A percentile compares a stretch with the other conserved stretches of the same genome.
Evolutionary conservation across 2,888 invertebrate species (phyloP).

Genomic region (Eilema depressum): DNA sequence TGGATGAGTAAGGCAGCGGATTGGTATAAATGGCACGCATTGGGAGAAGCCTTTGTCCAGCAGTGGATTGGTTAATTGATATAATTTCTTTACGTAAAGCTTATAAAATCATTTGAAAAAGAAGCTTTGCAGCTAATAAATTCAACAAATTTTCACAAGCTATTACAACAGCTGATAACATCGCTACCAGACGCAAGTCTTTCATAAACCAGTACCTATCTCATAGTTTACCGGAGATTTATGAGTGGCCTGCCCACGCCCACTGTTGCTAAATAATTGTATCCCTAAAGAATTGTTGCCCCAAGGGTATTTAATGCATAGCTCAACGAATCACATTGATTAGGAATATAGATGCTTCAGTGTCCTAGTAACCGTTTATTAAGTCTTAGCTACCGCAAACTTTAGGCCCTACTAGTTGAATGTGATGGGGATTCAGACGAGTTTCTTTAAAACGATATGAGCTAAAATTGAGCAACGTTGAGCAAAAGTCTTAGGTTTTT

Average conservation of each 20-base stretch:
- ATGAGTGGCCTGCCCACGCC: slow-evolving; percentile 50
- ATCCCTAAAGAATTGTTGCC: slow-evolving; percentile 52
- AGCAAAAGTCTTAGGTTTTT: too few species aligned
- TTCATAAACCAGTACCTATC: slow-evolving; percentile 36
- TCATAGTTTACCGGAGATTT: slow-evolving; percentile 54
- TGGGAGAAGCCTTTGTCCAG: too few species aligned
- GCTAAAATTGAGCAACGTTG: too few species aligned
- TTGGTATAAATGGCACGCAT: too few species aligned
- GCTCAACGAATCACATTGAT: slow-evolving; percentile 64
- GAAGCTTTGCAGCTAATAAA: neutral
- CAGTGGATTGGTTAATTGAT: too few species aligned
- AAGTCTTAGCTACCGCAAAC: slow-evolving; percentile 52
- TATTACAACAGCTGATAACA: slow-evolving; percentile 22
- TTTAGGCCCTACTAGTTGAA: slow-evolving; percentile 46
- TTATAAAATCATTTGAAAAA: neutral
- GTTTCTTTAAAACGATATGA: neutral
- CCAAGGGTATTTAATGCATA: slow-evolving; percentile 54
- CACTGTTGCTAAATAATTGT: slow-evolving; percentile 56
- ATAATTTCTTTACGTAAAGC: too few species aligned
- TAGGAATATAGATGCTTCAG: slow-evolving; percentile 61
- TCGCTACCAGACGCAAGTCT: slow-evolving; percentile 27
- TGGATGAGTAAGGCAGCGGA: too few species aligned
- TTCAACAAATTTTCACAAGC: neutral
- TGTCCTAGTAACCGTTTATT: slow-evolving; percentile 56
- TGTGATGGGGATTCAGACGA: neutral